Evolutionary conservation across 2,888 invertebrate species (phyloP), one percentile per base, ranked within the genome.

Genomic region (Tenthredo notha): DNA sequence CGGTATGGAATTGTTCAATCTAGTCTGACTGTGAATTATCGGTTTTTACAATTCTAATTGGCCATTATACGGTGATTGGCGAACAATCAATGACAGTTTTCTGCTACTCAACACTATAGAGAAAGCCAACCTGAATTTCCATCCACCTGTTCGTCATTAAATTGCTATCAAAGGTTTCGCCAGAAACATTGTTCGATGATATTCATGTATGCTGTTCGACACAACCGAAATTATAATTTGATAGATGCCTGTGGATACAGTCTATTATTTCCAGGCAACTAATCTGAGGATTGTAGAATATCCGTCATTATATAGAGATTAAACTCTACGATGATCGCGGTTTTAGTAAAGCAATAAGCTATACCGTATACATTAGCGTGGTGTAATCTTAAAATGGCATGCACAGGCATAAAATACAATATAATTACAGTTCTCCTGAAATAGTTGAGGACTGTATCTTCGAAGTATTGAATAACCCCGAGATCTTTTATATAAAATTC

Each of bases 241-340:
- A 40, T 80, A 58, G 25, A 61, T 12, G 25, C 37, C 9, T 33
- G 25, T 29, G 50, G 54, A 2, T 61, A 61, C 80, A 10, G 7
- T 80, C 2, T 10, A 40, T 61, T 80, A 80, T 37, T 61, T 61
- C 40, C 21, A 61, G 40, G 12, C 33, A 21, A 58, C 61, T 80
- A 15, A 80, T 21, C 15, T 37, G 2, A 61, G 18, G 12, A 37
- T 58, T 61, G 9, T 61, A 61, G 25, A 40, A 10, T 21, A 80
- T 80, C n/a, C n/a, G 33, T 80, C 21, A 61, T 80, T 80, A 80
- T 58, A 80, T 61, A 61, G n/a, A 61, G 80, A 80, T 80, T 80
- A 58, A 40, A 54, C 18, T 3, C 25, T 6, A 54, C 29, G 18
- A 33, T 77, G 54, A 77, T 54, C 25, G 54, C 18, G 33, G 77